These are phyloP conservation scores for Sebastolobus altivelis DNA, from an alignment of 2,797 vertebrate genomes.

Conservation along the genomic window DNA sequence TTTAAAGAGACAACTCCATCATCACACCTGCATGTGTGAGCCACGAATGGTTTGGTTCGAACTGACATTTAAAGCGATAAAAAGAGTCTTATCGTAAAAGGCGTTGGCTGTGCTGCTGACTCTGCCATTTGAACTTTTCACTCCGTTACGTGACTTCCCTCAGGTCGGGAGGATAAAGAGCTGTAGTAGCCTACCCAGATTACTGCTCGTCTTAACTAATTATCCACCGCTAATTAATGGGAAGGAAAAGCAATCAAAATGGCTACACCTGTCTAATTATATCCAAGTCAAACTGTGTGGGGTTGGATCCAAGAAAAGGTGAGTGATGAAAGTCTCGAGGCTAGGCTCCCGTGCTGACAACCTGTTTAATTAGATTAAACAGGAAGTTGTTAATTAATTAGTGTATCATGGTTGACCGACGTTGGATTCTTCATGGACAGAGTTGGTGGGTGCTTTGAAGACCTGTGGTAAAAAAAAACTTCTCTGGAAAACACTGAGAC, in stretches of 20 bases:
- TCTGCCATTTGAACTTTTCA: slow-evolving; percentile 47
- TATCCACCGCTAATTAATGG: slow-evolving; percentile 78
- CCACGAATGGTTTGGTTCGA: neutral
- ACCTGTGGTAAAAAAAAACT: slow-evolving; percentile 36
- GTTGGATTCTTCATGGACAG: slow-evolving; percentile 44
- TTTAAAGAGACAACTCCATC: neutral
- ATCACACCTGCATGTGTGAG: neutral
- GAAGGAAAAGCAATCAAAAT: slow-evolving; percentile 77
- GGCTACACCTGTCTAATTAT: slow-evolving; percentile 84
- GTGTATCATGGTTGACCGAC: slow-evolving; percentile 67
- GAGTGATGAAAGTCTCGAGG: slow-evolving; percentile 77
- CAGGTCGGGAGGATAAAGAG: slow-evolving; percentile 55
- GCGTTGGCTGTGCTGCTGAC: neutral
- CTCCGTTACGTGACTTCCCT: slow-evolving; percentile 38
- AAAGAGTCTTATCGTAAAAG: neutral
- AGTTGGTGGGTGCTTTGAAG: slow-evolving; percentile 45
- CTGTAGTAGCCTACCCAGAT: slow-evolving; percentile 25
- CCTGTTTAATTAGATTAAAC: slow-evolving; percentile 82
- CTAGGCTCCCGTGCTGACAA: slow-evolving; percentile 73
- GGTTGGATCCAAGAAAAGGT: slow-evolving; percentile 69
- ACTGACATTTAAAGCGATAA: slow-evolving; percentile 35
- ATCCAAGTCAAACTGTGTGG: slow-evolving; percentile 75
- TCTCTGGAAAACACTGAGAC: slow-evolving; percentile 14
- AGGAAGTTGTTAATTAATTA: slow-evolving; percentile 79
- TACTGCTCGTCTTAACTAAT: slow-evolving; percentile 72